Evolutionary conservation across 37 sponge, comb jelly and placozoan genomes (phyloP), one percentile per base, ranked within the genome.

Genomic region (Chondrilla cf. caribensis): DNA sequence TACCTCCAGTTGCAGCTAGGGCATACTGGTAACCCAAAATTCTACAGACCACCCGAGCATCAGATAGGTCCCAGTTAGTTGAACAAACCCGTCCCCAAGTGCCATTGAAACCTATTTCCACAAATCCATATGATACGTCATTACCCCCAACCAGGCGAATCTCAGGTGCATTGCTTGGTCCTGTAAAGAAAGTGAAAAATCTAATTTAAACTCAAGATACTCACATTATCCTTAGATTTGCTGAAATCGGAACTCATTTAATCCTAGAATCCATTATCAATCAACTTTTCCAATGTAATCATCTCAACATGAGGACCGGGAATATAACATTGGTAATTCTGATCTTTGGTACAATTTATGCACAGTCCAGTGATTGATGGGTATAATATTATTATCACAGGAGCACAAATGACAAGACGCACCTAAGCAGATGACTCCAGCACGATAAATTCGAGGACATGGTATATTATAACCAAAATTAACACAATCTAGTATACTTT

Each of bases 341-440:
- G n/a, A n/a, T n/a, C n/a, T n/a, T n/a, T n/a, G n/a, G n/a, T n/a
- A n/a, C n/a, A n/a, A n/a, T n/a, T n/a, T n/a, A n/a, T n/a, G n/a
- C n/a, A n/a, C n/a, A n/a, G n/a, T n/a, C n/a, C n/a, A n/a, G n/a
- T n/a, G n/a, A n/a, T n/a, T n/a, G n/a, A n/a, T n/a, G n/a, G n/a
- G n/a, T n/a, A n/a, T n/a, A n/a, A n/a, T n/a, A n/a, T n/a, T n/a
- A n/a, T n/a, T n/a, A n/a, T n/a, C n/a, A n/a, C n/a, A n/a, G n/a
- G n/a, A n/a, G n/a, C n/a, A n/a, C n/a, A n/a, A n/a, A 62, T 29
- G 6, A 17, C 57, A 55, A 55, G 11, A 64, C 38, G 6, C 40
- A 72, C 73, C 40, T 29, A 38, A 72, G 73, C 73, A 72, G 38
- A 38, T 72, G 9, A 72, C 73, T 8, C 73, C 73, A 72, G 73